Percentiles rank a stretch among this genome's conserved stretches.
phyloP scores from a whole-genome alignment of 2,113 vertebrate species.

The Entosphenus tridentatus region DNA sequence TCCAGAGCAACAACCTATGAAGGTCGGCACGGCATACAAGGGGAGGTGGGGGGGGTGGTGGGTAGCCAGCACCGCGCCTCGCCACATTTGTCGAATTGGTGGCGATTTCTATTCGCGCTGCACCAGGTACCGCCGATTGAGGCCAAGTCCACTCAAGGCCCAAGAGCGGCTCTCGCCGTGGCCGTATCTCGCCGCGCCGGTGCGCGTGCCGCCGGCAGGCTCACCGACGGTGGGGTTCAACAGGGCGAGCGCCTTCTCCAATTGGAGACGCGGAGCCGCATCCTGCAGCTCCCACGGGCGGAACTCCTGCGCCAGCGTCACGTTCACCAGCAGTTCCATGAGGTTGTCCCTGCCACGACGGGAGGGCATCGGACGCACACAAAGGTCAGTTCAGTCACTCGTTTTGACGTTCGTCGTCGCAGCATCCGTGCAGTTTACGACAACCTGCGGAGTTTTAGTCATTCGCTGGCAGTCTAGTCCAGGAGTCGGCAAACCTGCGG shows the following conservation, averaged over 20 bases:
- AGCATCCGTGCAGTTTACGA: too few species aligned
- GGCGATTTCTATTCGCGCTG: neutral
- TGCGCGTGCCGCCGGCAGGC: neutral
- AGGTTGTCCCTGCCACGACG: slow-evolving; percentile 43
- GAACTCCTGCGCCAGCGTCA: slow-evolving; percentile 78
- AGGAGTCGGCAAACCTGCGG: too few species aligned
- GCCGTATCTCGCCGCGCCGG: neutral
- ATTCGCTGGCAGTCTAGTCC: too few species aligned
- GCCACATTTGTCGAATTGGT: neutral
- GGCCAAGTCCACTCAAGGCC: slow-evolving; percentile 9
- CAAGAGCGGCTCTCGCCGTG: neutral
- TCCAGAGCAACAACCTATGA: neutral
- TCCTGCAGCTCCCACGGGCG: slow-evolving; percentile 62
- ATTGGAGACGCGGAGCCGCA: slow-evolving; percentile 29
- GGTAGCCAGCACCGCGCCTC: neutral
- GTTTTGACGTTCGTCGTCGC: too few species aligned
- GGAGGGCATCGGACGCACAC: neutral
- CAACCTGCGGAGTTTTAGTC: too few species aligned
- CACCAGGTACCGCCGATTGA: neutral
- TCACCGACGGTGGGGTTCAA: slow-evolving; percentile 24
- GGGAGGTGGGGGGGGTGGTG: neutral
- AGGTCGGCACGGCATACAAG: too few species aligned
- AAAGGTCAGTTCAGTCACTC: neutral
- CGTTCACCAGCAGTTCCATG: slow-evolving; percentile 93
- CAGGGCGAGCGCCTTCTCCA: slow-evolving; percentile 45